Percentiles rank a stretch among this genome's conserved stretches.
Conservation (phyloP, 2,888 invertebrate species). For the Sicus ferrugineus region DNA sequence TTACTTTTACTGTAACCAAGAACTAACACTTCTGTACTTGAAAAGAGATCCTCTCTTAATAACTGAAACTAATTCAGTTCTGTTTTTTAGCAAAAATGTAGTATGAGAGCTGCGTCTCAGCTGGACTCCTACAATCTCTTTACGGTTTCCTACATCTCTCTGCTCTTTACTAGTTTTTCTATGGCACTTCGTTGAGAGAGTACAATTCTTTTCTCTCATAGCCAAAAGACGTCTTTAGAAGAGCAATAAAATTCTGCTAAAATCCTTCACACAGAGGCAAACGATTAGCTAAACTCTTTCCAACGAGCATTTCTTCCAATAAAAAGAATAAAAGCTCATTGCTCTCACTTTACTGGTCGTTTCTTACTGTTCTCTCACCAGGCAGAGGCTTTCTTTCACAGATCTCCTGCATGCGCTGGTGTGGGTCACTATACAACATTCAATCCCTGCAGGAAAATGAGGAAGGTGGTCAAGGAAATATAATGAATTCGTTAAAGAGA, state of each 20-base stretch:
- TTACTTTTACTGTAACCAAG: no score
- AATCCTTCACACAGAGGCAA: not conserved
- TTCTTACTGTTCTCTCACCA: not conserved
- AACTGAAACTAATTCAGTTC: not conserved
- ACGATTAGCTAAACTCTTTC: not conserved
- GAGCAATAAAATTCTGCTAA: not conserved
- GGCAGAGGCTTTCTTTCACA: no score
- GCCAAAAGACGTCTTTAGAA: not conserved
- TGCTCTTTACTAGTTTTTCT: no score
- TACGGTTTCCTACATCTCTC: not conserved
- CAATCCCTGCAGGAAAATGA: no score
- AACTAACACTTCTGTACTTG: not conserved
- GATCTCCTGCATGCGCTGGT: not conserved
- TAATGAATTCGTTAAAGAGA: no score
- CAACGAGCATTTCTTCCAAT: no score
- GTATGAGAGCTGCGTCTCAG: not conserved
- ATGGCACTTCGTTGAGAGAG: no score
- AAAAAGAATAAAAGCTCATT: no score
- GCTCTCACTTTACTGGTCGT: not conserved
- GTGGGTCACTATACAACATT: not conserved
- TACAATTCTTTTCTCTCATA: not conserved
- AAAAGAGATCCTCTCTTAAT: not conserved
- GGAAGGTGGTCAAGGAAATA: no score
- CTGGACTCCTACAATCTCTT: not conserved
- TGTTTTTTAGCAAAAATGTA: no score